Evolutionary conservation across 2,888 invertebrate species (phyloP).

Genomic region (Hydroisotoma schaefferi): DNA sequence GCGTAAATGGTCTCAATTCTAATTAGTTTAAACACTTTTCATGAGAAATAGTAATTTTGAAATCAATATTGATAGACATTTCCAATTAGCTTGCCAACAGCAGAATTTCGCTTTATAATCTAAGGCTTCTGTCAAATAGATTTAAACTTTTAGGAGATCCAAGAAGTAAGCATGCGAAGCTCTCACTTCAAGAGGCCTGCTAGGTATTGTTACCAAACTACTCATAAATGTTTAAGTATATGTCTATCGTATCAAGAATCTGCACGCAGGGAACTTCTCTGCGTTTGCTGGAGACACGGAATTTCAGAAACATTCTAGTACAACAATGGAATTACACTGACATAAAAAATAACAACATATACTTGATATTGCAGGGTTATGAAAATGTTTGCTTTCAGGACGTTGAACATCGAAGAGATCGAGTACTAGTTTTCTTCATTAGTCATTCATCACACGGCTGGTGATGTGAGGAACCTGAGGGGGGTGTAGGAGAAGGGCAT

Average conservation of each 20-base stretch:
- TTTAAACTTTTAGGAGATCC: background rate
- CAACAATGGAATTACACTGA: background rate
- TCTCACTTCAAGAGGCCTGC: background rate
- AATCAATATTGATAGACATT: too few relatives aligned
- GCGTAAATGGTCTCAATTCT: too few relatives aligned
- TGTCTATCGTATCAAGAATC: background rate
- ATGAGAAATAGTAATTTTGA: too few relatives aligned
- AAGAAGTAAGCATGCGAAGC: constrained; percentile 1
- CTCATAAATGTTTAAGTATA: background rate
- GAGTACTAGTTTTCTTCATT: background rate
- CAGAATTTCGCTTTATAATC: too few relatives aligned
- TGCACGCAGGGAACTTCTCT: background rate
- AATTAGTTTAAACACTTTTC: too few relatives aligned
- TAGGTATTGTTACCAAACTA: background rate
- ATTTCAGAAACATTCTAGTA: background rate
- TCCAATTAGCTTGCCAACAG: too few relatives aligned
- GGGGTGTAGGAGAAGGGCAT: constrained; percentile 47
- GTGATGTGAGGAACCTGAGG: constrained; percentile 30
- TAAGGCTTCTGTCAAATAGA: background rate
- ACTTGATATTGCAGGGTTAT: constrained; percentile 3
- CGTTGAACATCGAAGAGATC: constrained; percentile 4
- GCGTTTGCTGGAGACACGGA: background rate
- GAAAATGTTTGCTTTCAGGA: background rate
- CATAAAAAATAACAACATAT: constrained; percentile 1
- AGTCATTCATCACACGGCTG: constrained; percentile 37